Evolutionary conservation across 2,113 vertebrate genomes (phyloP), one percentile per base, ranked within the genome.

Genomic region (Pachycephala philippinensis): DNA sequence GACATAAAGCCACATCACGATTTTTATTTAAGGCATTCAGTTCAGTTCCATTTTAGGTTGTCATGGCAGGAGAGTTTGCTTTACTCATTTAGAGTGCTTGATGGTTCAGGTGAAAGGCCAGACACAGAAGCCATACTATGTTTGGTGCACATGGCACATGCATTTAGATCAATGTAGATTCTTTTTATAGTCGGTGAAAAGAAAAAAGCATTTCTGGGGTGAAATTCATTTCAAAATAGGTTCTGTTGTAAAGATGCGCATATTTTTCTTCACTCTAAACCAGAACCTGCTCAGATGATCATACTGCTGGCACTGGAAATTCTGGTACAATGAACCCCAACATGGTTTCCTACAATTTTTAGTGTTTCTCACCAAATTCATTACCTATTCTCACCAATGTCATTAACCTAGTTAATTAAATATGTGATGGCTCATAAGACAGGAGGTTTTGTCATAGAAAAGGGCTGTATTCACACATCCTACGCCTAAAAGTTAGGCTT

Each of bases 11-110:
- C 54, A 80, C 45, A 44, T 49, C 49, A 53, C 22, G 28, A 60
- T 61, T 92, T 90, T 95, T 84, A 72, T 57, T 87, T 57, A 68
- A 86, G 54, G 28, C 37, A 16, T 87, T 93, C 45, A 53, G 7
- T n/a, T 77, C 64, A 20, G 21, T 31, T 91, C 45, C 31, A 28
- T 31, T 45, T 83, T 12, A 52, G 35, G 30, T 42, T 53, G 47
- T 22, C 26, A 19, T 1, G 4, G 53, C 44, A 91, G 44, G 28
- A 71, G 77, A 56, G 13, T 28, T 76, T 72, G 39, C 33, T 74
- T 77, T 61, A 27, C 13, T 77, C 23, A 6, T 44, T 69, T 49
- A 74, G 11, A 37, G 31, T 66, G 15, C 13, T 57, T 18, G 19
- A 15, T 19, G 15, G 33, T 39, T 85, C 77, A 83, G 75, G 37